These are phyloP conservation scores for Ichneumoninae sp. DNA, from an alignment of 2,888 invertebrate genomes.

Conservation along the genomic window DNA sequence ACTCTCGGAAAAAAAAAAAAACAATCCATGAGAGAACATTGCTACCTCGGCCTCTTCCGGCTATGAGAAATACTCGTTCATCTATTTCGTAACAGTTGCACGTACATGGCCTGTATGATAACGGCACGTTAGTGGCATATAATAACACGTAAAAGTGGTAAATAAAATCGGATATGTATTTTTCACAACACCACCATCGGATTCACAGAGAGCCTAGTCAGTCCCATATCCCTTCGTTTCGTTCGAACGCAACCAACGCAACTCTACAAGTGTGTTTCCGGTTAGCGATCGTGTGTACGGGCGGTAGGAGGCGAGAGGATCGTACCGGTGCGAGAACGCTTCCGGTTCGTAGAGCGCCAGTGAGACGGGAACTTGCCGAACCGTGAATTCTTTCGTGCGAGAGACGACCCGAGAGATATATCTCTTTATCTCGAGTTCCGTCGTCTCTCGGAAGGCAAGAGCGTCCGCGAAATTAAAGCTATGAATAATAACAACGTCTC, in stretches of 20 bases:
- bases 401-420: slow-evolving; percentile 42
- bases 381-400: slow-evolving; percentile 64
- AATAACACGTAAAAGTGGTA: neutral
- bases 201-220: neutral
- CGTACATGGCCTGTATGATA: neutral
- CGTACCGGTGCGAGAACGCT: slow-evolving; percentile 59
- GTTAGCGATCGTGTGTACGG: slow-evolving; percentile 41
- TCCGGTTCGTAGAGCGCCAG: slow-evolving; percentile 59
- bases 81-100: neutral
- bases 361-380: slow-evolving; percentile 67
- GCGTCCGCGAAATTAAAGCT: slow-evolving; percentile 13
- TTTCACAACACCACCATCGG: neutral
- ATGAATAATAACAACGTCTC: slow-evolving; percentile 19
- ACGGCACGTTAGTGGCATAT: neutral
- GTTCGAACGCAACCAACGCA: slow-evolving; percentile 58
- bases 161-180: slow-evolving; percentile 18
- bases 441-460: slow-evolving; percentile 35
- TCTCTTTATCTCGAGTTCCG: slow-evolving; percentile 48
- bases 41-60: neutral
- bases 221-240: slow-evolving; percentile 29
- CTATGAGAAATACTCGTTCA: neutral
- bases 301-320: slow-evolving; percentile 58
- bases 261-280: slow-evolving; percentile 63
- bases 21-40: neutral
- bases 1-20: neutral